Evolutionary conservation across 2,797 vertebrate species (phyloP).

Genomic region (Lepilemur ruficaudatus): DNA sequence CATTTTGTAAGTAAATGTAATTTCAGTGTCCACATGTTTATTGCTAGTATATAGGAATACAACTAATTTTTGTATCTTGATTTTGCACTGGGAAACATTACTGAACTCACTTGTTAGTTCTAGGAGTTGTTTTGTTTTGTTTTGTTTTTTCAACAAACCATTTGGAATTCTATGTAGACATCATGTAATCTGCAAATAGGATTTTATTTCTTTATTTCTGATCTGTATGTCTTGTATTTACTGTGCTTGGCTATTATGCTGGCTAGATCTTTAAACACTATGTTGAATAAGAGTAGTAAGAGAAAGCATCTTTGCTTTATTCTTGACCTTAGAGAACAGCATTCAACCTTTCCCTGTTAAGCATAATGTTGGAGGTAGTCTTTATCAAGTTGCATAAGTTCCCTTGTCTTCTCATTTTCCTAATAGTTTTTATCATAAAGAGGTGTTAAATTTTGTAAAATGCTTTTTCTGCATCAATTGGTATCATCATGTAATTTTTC

Average conservation of each 20-base stretch:
- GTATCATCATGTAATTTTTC: neutral
- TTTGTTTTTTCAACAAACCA: neutral
- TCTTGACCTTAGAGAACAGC: neutral
- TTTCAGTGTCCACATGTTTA: neutral
- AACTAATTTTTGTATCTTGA: neutral
- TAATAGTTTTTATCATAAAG: neutral
- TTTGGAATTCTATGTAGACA: neutral
- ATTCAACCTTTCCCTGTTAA: neutral
- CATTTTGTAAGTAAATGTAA: slow-evolving; percentile 10
- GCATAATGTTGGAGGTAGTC: neutral
- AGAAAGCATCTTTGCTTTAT: neutral
- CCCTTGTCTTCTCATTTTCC: neutral
- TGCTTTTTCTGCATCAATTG: neutral
- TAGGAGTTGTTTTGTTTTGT: neutral
- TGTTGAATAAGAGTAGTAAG: neutral
- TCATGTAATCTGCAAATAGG: neutral
- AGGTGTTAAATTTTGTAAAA: neutral
- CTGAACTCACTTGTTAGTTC: neutral
- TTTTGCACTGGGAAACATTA: neutral
- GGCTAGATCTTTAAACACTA: neutral
- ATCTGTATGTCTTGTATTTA: neutral
- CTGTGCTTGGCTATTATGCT: neutral
- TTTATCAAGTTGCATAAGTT: neutral
- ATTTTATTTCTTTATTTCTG: neutral
- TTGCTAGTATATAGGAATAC: neutral